phyloP scores from a whole-genome alignment of 2,113 vertebrate genomes.

The Synodontis membranacea region DNA sequence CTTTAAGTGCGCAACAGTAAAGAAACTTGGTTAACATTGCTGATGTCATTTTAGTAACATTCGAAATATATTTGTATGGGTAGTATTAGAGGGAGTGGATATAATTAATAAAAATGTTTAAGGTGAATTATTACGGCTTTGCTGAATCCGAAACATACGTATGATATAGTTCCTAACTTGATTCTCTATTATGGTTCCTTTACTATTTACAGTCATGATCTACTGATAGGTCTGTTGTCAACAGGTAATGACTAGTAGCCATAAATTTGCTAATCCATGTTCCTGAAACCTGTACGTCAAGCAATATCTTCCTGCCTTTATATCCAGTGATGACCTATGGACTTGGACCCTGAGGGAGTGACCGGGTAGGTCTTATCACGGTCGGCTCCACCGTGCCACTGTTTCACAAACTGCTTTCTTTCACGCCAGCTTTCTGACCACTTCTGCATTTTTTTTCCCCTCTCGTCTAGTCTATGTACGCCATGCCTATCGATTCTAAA shows the following conservation, averaged over 20 bases:
- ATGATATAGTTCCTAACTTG: not conserved
- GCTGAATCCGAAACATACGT: not conserved
- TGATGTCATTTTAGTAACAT: not conserved
- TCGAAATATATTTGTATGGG: not conserved
- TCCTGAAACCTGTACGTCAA: not conserved
- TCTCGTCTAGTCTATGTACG: constrained; percentile 5
- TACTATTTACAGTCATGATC: not conserved
- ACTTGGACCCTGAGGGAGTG: constrained; percentile 52
- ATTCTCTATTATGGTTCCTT: not conserved
- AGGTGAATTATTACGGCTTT: not conserved
- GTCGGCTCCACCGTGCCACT: constrained; percentile 15
- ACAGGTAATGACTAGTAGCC: not conserved
- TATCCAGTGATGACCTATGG: constrained; percentile 34
- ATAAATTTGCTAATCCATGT: not conserved
- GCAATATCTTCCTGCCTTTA: constrained; percentile 7
- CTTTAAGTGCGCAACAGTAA: not conserved
- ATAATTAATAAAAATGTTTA: not conserved
- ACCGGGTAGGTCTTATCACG: constrained; percentile 18
- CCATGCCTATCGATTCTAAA: not conserved
- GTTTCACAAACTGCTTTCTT: not conserved
- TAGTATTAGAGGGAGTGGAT: not conserved
- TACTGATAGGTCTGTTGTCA: not conserved
- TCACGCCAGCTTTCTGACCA: not conserved
- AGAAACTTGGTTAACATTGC: not conserved
- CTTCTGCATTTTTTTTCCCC: not conserved